Evolutionary conservation across 2,113 vertebrate species (phyloP).

Genomic region (Callorhinus ursinus): DNA sequence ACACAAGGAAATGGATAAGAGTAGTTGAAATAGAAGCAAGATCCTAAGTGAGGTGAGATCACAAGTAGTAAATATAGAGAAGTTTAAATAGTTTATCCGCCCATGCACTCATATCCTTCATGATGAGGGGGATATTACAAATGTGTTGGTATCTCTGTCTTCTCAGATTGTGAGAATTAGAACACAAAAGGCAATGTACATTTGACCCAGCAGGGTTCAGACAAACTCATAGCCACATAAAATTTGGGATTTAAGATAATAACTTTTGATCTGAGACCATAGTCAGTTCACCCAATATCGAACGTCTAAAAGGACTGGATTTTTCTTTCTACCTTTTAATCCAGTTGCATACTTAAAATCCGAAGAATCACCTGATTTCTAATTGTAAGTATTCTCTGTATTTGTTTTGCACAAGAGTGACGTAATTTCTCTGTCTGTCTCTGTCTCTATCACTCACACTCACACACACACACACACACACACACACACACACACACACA

Average conservation of each 20-base stretch:
- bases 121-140: background rate
- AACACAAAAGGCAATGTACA: too few relatives aligned
- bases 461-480: background rate
- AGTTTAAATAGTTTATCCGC: background rate
- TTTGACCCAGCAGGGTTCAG: too few relatives aligned
- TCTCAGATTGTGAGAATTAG: background rate
- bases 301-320: background rate
- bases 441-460: background rate
- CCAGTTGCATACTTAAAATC: constrained; percentile 4
- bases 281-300: background rate
- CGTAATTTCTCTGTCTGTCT: background rate
- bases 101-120: background rate
- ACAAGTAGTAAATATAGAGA: background rate
- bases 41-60: background rate
- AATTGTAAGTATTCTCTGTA: background rate
- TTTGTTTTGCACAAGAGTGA: background rate
- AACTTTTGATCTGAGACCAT: background rate
- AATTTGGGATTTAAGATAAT: background rate
- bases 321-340: background rate
- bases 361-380: background rate
- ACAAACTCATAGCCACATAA: too few relatives aligned
- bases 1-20: background rate
- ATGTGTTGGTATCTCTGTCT: background rate
- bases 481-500: background rate
- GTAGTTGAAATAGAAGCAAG: background rate